Evolutionary conservation across 1,140 invertebrate genomes (phyloP).

Genomic region (Drosophila guanche): DNA sequence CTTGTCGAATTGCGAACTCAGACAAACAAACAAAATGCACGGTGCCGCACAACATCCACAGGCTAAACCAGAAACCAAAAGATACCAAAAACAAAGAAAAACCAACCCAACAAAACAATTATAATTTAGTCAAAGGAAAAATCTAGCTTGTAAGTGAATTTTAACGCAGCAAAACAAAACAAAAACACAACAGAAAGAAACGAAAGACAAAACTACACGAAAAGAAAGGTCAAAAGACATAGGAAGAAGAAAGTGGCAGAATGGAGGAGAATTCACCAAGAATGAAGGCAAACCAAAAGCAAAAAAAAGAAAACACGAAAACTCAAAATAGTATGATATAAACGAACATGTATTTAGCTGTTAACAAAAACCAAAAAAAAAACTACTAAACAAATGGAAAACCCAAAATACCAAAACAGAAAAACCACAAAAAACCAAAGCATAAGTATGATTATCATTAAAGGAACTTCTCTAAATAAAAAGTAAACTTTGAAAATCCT

Average conservation of each 20-base stretch:
- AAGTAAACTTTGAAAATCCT: slow-evolving; percentile 82
- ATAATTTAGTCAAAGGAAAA: slow-evolving; percentile 64
- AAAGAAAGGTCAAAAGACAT: slow-evolving; percentile 20
- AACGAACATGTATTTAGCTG: slow-evolving; percentile 75
- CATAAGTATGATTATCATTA: slow-evolving; percentile 82
- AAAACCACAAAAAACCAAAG: slow-evolving; percentile 37
- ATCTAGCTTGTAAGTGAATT: slow-evolving; percentile 74
- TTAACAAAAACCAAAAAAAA: slow-evolving; percentile 58
- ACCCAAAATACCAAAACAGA: slow-evolving; percentile 47
- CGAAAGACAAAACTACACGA: slow-evolving; percentile 42
- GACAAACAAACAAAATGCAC: slow-evolving; percentile 57
- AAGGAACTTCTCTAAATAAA: slow-evolving; percentile 80
- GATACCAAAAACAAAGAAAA: slow-evolving; percentile 40
- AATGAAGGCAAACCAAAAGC: slow-evolving; percentile 39
- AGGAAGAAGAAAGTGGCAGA: slow-evolving; percentile 22
- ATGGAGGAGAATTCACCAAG: slow-evolving; percentile 3
- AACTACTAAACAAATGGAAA: slow-evolving; percentile 32
- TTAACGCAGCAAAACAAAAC: slow-evolving; percentile 68
- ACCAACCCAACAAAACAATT: slow-evolving; percentile 59
- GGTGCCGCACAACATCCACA: slow-evolving; percentile 57
- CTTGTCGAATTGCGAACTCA: slow-evolving; percentile 79
- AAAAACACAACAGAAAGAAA: slow-evolving; percentile 16
- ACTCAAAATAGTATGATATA: slow-evolving; percentile 68
- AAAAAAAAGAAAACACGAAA: slow-evolving; percentile 45
- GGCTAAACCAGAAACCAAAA: slow-evolving; percentile 71